Conservation (phyloP, 2,888 invertebrate genomes). For the Thera britannica region DNA sequence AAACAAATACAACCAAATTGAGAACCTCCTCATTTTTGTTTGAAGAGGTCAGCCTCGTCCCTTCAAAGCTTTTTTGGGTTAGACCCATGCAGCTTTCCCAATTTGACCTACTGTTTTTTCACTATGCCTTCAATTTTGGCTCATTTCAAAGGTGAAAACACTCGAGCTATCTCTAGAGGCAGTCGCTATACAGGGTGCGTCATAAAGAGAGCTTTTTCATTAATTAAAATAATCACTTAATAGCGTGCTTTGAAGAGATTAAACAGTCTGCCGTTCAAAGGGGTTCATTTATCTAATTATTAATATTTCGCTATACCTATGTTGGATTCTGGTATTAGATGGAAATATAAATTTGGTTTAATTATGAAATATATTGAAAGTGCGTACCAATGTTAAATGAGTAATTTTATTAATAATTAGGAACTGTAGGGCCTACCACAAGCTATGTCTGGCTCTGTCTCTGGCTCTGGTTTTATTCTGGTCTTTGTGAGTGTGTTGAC, state of each 20-base stretch:
- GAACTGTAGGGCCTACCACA: too few species aligned
- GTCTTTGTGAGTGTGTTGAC: too few species aligned
- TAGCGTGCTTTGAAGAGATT: conserved; percentile 41
- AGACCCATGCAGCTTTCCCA: too few species aligned
- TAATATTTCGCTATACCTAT: conserved; percentile 10
- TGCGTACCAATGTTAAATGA: neutral
- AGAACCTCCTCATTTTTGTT: too few species aligned
- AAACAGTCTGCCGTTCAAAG: conserved; percentile 33
- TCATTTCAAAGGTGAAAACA: conserved; percentile 65
- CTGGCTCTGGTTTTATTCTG: too few species aligned
- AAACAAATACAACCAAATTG: too few species aligned
- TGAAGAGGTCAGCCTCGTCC: too few species aligned
- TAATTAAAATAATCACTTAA: conserved; percentile 47
- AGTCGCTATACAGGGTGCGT: conserved; percentile 56
- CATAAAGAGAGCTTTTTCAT: conserved; percentile 43
- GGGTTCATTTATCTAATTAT: conserved; percentile 33
- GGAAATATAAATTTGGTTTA: neutral
- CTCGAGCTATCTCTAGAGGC: conserved; percentile 59
- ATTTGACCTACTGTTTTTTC: conserved; percentile 24
- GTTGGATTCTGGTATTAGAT: neutral
- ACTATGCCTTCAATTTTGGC: conserved; percentile 59
- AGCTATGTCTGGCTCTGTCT: too few species aligned
- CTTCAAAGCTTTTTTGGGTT: too few species aligned
- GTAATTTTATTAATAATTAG: neutral
- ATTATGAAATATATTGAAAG: neutral